Conservation (phyloP, 2,113 vertebrate species). For the Zonotrichia leucophrys region DNA sequence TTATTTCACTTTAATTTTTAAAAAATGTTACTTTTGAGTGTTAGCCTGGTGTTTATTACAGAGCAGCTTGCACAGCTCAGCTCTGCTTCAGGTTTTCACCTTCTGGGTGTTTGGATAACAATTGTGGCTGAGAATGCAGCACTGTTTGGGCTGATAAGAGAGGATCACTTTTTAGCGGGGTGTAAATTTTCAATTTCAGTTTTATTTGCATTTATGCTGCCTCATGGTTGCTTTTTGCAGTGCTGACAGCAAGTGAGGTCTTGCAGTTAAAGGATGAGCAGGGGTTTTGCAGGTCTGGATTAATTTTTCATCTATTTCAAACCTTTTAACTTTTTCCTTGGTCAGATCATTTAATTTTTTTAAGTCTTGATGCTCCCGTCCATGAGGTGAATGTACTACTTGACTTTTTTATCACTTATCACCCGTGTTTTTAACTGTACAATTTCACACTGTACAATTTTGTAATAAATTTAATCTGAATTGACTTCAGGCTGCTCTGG, state of each 20-base stretch:
- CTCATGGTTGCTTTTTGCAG: neutral
- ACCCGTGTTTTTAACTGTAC: neutral
- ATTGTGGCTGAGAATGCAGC: neutral
- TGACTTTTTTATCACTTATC: neutral
- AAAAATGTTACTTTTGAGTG: neutral
- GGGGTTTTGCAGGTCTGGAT: neutral
- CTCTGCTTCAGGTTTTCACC: neutral
- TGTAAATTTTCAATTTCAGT: neutral
- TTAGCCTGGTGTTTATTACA: neutral
- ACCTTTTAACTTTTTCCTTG: neutral
- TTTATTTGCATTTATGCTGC: slow-evolving; percentile 11
- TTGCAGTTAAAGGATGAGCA: neutral
- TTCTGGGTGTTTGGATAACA: neutral
- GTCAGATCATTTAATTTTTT: neutral
- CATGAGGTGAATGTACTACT: neutral
- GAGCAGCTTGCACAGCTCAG: neutral
- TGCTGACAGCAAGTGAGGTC: neutral
- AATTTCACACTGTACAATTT: neutral
- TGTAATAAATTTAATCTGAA: neutral
- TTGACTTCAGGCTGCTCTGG: neutral
- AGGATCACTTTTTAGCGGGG: neutral
- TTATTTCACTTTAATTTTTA: neutral
- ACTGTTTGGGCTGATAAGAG: neutral
- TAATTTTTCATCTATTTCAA: neutral
- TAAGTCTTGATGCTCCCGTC: neutral